Conservation (phyloP, 35 echinoderm and acorn worm species). For the Apostichopus parvimensis region DNA sequence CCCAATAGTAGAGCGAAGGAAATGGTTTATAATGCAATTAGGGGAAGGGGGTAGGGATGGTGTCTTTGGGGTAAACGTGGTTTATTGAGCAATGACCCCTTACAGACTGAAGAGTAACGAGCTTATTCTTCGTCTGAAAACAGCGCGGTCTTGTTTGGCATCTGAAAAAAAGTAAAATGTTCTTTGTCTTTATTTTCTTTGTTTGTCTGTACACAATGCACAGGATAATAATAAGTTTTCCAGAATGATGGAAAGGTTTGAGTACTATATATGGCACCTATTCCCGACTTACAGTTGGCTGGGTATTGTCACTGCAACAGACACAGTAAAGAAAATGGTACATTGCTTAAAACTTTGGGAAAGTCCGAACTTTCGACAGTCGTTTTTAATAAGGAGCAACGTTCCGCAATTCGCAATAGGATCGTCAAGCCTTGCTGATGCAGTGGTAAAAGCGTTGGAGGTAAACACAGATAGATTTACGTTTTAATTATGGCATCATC, state of each 20-base stretch:
- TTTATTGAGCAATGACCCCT: too few relatives aligned
- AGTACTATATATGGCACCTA: slow-evolving; percentile 30
- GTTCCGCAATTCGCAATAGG: neutral
- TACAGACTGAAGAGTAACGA: neutral
- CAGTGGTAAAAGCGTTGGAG: neutral
- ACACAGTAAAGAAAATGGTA: neutral
- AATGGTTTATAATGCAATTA: too few relatives aligned
- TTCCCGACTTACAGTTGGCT: slow-evolving; percentile 37
- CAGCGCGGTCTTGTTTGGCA: neutral
- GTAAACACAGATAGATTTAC: neutral
- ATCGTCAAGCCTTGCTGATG: neutral
- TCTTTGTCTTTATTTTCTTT: neutral
- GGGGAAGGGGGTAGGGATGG: too few relatives aligned
- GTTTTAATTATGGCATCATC: too few relatives aligned
- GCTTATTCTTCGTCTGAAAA: neutral
- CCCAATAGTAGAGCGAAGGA: too few relatives aligned
- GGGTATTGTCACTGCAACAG: neutral
- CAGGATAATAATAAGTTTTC: slow-evolving; percentile 27
- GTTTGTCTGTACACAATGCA: too few relatives aligned
- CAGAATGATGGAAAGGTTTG: slow-evolving; percentile 18
- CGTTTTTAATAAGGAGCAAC: neutral
- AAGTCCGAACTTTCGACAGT: neutral
- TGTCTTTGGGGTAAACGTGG: too few relatives aligned
- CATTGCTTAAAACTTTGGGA: slow-evolving; percentile 10
- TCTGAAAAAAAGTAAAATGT: neutral